These are phyloP conservation scores for Lymantria dispar DNA, from an alignment of 2,888 invertebrate genomes.

Conservation along the genomic window DNA sequence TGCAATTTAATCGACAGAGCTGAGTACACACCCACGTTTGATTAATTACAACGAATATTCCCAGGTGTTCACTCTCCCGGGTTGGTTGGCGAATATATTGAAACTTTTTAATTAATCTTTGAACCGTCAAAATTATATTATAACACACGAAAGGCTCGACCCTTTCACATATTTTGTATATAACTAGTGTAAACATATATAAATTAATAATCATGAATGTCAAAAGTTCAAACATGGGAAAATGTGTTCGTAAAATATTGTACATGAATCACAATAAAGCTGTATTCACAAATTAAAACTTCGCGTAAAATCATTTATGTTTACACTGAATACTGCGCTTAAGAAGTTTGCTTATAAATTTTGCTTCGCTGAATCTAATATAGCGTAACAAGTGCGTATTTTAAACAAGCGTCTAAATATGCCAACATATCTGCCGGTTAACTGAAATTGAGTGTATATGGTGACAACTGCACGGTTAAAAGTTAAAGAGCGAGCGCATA, in stretches of 20 bases:
- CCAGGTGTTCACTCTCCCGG: background rate
- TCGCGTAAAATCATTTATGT: conserved; percentile 38
- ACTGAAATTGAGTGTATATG: no score
- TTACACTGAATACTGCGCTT: conserved; percentile 40
- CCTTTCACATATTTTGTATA: background rate
- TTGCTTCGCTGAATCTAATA: conserved; percentile 36
- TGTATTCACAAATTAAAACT: conserved; percentile 18
- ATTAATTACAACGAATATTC: background rate
- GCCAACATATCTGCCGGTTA: background rate
- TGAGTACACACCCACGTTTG: background rate
- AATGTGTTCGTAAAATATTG: background rate
- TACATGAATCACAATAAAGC: conserved; percentile 8
- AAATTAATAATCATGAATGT: no score
- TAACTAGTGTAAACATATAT: background rate
- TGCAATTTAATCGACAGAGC: background rate
- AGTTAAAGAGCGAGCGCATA: no score
- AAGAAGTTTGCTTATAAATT: conserved; percentile 54
- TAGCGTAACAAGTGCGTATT: background rate
- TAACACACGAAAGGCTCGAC: background rate
- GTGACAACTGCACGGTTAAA: no score
- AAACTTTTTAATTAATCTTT: background rate
- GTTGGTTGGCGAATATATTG: background rate
- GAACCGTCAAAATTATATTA: background rate
- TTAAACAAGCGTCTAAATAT: background rate
- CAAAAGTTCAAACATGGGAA: conserved; percentile 7